Base-by-base conservation (phyloP, 2,888 invertebrate genomes). In the Piscicola geometra region DNA sequence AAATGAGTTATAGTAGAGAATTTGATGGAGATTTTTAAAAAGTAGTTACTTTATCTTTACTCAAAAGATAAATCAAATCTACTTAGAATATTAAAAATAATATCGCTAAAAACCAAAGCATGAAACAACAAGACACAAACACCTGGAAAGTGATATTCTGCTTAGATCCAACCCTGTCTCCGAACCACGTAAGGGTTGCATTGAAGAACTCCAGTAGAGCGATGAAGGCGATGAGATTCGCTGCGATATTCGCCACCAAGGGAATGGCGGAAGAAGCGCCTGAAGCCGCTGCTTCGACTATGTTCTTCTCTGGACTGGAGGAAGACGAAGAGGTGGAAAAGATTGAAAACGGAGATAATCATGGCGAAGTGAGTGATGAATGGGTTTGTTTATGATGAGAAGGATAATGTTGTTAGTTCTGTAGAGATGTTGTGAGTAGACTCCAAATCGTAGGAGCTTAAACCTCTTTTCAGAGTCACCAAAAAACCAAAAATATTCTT, bases 151-250 rank as follows among this genome's bases (percentile, higher is more conserved):
- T 86, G 64, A 89, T 64, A 3, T 52, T 82, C 50, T 85, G 83
- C 1, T 77, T 77, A 9, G 78, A 64, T 15, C 80, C 94, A 18
- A 94, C 89, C 77, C 95, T 85, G 0, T 86, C 87, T 0, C 84
- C 84, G n/a, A 83, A 76, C 84, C 84, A 84, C 41, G 78, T 80
- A 30, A 96, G 86, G 0, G 93, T 82, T 0, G 90, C 90, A 85
- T 97, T 93, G 0, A 93, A 80, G 83, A 97, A 93, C 0, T 92
- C 90, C 2, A 98, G 88, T 78, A 94, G 90, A 0, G 96, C 90
- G 0, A 97, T 90, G 82, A 96, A 95, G 0, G 95, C 94, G 0
- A 98, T 90, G 21, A 98, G 88, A 82, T 95, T 96, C 12, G 95
- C 93, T 3, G 92, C 89, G 78, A 98, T 94, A 80, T 93, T 93